Base-by-base conservation (phyloP, 2,797 vertebrate genomes). In the Stomatorhinus walkeri region DNA sequence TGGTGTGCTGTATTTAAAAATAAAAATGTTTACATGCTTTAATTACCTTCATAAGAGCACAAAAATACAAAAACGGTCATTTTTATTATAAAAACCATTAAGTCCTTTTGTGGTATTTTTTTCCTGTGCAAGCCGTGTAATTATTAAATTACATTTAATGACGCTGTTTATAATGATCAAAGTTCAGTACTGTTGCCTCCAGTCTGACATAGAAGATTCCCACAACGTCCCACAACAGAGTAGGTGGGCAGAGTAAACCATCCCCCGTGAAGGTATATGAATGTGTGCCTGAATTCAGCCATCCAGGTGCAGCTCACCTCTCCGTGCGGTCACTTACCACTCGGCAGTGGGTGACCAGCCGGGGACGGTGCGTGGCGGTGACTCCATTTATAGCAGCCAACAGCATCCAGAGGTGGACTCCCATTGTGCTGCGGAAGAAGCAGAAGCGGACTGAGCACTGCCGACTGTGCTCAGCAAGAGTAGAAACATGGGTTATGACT, bases 351-450 rank as follows among this genome's bases (percentile, higher is more conserved):
- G 91, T 68, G 59, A 91, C 91, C 52, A 94, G 94, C 2, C 14
- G 46, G 22, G 91, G 94, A 46, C 90, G 95, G 54, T 93, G 90
- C 85, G 93, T 94, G 0, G 95, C 92, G 51, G 91, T 92, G 88
- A 93, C 92, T 87, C 92, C 92, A 81, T 93, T 94, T 92, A 96
- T 90, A 90, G 93, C 86, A 89, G 95, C 93, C 94, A 96, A 93
- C 91, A 98, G 91, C 61, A 97, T 92, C 94, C 97, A 90, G 90
- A 96, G 88, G 92, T 94, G 91, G 86, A 91, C 81, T 89, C 94
- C 96, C 98, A 99, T 99, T 94, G 93, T 94, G 96, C 97, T 97
- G 94, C 86, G 32, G 88, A 83, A 87, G 87, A 91, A 9, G 0
- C 89, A 89, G 90, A 79, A 90, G 90, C 90, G 91, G 92, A 92